Conservation (phyloP, 2,797 vertebrate genomes). For the Columba guinea region DNA sequence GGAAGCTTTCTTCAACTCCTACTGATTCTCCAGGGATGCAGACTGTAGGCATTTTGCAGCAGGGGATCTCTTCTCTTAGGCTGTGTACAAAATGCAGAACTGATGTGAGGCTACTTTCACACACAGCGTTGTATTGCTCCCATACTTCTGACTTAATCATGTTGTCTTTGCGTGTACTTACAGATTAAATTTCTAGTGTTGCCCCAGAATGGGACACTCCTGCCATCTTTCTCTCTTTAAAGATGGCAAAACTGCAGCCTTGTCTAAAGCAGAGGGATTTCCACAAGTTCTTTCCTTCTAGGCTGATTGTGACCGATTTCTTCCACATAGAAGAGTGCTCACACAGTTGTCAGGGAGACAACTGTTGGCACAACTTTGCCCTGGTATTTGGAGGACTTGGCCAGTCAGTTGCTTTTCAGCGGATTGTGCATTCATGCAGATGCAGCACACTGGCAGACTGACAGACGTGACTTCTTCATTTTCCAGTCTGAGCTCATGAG, state of each 20-base stretch:
- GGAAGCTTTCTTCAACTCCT: neutral
- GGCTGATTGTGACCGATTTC: neutral
- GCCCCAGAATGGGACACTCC: neutral
- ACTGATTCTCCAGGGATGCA: neutral
- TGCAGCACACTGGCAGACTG: neutral
- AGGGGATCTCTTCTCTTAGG: neutral
- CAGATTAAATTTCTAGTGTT: neutral
- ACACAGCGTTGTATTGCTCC: neutral
- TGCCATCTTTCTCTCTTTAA: neutral
- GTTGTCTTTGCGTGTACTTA: neutral
- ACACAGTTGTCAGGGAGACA: slow-evolving; percentile 24
- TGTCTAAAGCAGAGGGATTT: neutral
- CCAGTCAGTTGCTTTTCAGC: neutral
- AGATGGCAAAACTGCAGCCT: neutral
- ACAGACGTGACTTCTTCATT: neutral
- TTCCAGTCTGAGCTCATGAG: neutral
- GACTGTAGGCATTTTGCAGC: neutral
- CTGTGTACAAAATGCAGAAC: neutral
- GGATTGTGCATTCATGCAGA: slow-evolving; percentile 11
- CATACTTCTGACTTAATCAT: neutral
- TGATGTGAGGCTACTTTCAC: neutral
- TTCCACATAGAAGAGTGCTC: neutral
- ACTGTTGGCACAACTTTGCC: slow-evolving; percentile 31
- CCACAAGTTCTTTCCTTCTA: neutral
- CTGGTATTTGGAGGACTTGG: slow-evolving; percentile 31